Base-by-base conservation (phyloP, 2,797 vertebrate genomes). In the Echeneis naucrates region DNA sequence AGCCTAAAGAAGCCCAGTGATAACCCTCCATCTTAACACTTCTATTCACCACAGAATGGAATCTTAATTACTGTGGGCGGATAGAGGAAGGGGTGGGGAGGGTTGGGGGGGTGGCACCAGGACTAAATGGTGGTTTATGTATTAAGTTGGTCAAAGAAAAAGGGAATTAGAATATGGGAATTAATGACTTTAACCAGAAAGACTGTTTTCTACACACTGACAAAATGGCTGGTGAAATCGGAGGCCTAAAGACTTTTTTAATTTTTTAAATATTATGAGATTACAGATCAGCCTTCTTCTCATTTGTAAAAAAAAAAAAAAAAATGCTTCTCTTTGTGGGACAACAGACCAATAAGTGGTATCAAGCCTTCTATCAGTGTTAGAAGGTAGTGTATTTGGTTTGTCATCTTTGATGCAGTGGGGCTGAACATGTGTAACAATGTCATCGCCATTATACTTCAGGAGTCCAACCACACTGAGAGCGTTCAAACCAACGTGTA, bases 21-120 rank as follows among this genome's bases (percentile, higher is more conserved):
- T 92, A 93, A 93, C 88, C 88, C 86, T 91, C 77, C 83, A 88
- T 90, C 90, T 93, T 93, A 91, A 90, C 80, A 67, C 89, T 90
- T 82, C 87, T 72, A 90, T 92, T 91, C 82, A 89, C 71, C 82
- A 69, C 76, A 84, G 88, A 94, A 90, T 85, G 81, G 89, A 92
- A 92, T 94, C 91, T 93, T 93, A 94, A 94, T 95, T 92, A 93
- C 87, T 57, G 60, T 54, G 86, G 73, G 75, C 17, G 53, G 88
- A 77, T 37, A 32, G 77, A 72, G 77, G 13, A 38, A 77, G 81
- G 80, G 67, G 60, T 53, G 72, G 68, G 56, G 83, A 85, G 30
- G 68, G 56, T 83, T 85, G 77, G 81, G 80, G 67, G 58, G 53
- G 72, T 67, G 56, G 85, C 68, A 72, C 80, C 62, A 57, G 67